Conservation (phyloP, 2,797 vertebrate species). For the Pogoniulus pusillus region DNA sequence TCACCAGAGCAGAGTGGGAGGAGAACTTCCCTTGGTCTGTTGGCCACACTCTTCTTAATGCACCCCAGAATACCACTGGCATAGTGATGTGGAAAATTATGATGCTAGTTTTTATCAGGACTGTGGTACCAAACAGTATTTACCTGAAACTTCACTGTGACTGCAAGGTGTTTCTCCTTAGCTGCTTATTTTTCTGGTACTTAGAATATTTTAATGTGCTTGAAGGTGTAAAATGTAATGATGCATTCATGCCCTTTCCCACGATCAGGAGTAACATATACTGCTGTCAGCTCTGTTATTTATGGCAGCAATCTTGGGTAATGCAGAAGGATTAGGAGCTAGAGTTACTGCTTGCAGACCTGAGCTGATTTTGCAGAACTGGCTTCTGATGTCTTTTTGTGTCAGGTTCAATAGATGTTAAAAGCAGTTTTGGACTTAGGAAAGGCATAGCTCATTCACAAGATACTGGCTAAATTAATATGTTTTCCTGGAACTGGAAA, state of each 20-base stretch:
- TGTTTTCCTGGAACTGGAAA: not conserved
- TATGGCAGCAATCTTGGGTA: not conserved
- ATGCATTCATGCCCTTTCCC: not conserved
- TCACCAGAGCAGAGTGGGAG: too few species aligned
- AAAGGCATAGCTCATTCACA: not conserved
- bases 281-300: not conserved
- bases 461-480: not conserved
- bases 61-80: too few species aligned
- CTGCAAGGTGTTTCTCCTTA: not conserved
- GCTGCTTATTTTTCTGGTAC: not conserved
- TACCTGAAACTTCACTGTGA: not conserved
- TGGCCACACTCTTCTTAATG: too few species aligned
- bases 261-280: not conserved
- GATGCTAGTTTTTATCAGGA: not conserved
- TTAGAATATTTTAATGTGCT: not conserved
- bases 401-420: not conserved
- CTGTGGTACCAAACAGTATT: not conserved
- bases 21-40: too few species aligned
- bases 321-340: not conserved
- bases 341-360: not conserved
- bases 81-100: not conserved
- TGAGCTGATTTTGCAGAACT: not conserved
- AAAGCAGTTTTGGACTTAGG: slow-evolving; percentile 16
- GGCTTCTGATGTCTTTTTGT: not conserved
- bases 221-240: not conserved